Base-by-base conservation (phyloP, 2,797 vertebrate species). In the Poecilia picta region DNA sequence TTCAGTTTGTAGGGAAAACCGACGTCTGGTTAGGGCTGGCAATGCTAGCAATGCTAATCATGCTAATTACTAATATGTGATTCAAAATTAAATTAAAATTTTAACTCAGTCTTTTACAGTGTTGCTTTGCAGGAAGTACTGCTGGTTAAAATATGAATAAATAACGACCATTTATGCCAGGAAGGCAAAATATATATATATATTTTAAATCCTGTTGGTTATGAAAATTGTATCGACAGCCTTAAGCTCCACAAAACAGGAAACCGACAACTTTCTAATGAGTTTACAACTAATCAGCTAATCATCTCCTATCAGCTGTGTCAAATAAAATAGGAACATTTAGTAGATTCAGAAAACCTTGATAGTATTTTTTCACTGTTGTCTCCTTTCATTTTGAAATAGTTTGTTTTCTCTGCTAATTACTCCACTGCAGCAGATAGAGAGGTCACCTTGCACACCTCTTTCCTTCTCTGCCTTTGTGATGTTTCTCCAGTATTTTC, bases 401-500 rank as follows among this genome's bases (percentile, higher is more conserved):
- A 1, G 25, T 28, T 28, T 41, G 13, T 75, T 59, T 59, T 31
- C 7, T 18, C 53, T 59, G 15, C 23, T 8, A 39, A 55, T 43
- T 16, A 4, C 15, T 77, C 31, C 11, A 18, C 13, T 59, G n/a
- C 16, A 28, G 41, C 20, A 16, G 4, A 25, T 31, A 8, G 18
- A 5, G 28, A 47, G 70, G 3, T 28, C 71, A 28, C 23, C 18
- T 45, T 68, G 53, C 79, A 43, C 68, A 66, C 11, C 31, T 78
- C 68, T n/a, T 81, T 53, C 73, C 86, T 81, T 57, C 73, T 87
- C 88, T 45, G 5, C 23, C 66, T 72, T 20, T 4, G 41, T 87
- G 83, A 84, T 77, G 80, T 90, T 84, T 85, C 77, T 39, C 68
- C n/a, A 81, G 73, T 39, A 5, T 88, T 86, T 51, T 70, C 36